Percentiles rank a stretch among this genome's conserved stretches.
These are phyloP conservation scores for Danio choprae DNA, from an alignment of 2,797 vertebrate genomes.

Conservation along the genomic window DNA sequence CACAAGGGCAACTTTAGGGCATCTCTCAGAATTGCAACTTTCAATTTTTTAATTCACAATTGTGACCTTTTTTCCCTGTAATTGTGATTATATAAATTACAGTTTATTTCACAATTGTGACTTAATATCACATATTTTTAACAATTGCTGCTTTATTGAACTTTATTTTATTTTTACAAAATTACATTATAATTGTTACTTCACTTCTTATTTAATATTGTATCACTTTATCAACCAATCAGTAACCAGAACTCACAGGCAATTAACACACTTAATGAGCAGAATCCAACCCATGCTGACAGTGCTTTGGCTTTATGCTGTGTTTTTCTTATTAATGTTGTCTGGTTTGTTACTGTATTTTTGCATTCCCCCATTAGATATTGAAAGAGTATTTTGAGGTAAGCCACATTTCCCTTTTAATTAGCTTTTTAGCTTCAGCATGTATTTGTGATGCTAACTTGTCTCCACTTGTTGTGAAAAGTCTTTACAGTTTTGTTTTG, in stretches of 20 bases:
- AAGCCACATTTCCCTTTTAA: conserved; percentile 84
- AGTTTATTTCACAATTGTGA: neutral
- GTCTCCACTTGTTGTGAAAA: conserved; percentile 14
- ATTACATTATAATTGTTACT: neutral
- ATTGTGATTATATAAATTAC: too few species aligned
- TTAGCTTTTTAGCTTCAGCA: conserved; percentile 44
- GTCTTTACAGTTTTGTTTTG: neutral
- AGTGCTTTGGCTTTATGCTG: conserved; percentile 60
- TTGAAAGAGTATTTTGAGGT: conserved; percentile 98
- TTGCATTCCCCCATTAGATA: conserved; percentile 93
- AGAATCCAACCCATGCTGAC: conserved; percentile 31
- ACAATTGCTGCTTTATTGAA: too few species aligned
- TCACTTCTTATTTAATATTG: neutral
- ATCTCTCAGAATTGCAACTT: neutral
- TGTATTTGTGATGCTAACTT: conserved; percentile 39
- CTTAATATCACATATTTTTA: neutral
- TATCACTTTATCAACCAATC: neutral
- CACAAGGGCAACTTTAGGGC: neutral
- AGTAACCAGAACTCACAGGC: neutral
- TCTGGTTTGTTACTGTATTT: conserved; percentile 81
- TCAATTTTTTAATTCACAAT: neutral
- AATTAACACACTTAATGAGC: neutral
- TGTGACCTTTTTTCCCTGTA: too few species aligned
- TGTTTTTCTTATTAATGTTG: conserved; percentile 66
- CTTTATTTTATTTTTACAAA: too few species aligned